Evolutionary conservation across 2,888 invertebrate species (phyloP).

Genomic region (Drosophila pullipes): DNA sequence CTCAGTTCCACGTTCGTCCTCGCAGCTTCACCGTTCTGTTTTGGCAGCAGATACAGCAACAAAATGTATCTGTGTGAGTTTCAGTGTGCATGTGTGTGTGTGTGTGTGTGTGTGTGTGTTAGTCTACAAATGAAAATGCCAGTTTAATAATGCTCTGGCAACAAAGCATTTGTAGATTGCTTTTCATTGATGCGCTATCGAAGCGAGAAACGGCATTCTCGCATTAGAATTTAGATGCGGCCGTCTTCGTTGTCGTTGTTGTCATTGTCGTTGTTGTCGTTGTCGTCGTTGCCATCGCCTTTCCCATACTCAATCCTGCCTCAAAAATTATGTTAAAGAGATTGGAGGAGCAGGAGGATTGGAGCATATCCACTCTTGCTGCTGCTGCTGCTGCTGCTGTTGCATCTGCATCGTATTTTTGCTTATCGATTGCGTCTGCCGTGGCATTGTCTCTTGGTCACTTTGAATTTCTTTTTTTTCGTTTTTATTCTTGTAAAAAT

Average conservation of each 20-base stretch:
- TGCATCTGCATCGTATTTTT: slow-evolving; percentile 14
- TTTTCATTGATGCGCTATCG: slow-evolving; percentile 68
- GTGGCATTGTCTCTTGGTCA: slow-evolving; percentile 35
- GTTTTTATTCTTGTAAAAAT: slow-evolving; percentile 37
- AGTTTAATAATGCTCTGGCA: slow-evolving; percentile 74
- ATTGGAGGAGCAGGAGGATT: neutral
- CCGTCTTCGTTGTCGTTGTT: neutral
- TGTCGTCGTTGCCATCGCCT: neutral
- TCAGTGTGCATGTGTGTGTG: slow-evolving; percentile 3
- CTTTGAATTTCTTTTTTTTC: slow-evolving; percentile 28
- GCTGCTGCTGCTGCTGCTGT: slow-evolving; percentile 1
- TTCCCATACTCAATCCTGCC: slow-evolving; percentile 30
- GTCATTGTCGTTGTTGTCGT: neutral
- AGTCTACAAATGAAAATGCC: slow-evolving; percentile 73
- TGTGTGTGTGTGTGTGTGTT: slow-evolving; percentile 24
- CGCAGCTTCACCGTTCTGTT: slow-evolving; percentile 35
- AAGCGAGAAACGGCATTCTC: slow-evolving; percentile 28
- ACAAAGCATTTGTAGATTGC: slow-evolving; percentile 78
- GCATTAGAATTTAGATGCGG: slow-evolving; percentile 13
- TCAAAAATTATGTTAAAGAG: slow-evolving; percentile 43
- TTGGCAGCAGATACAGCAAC: slow-evolving; percentile 45
- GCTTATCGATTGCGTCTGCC: slow-evolving; percentile 35
- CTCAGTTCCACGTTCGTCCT: slow-evolving; percentile 22
- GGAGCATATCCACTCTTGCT: neutral
- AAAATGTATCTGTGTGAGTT: slow-evolving; percentile 41